phyloP scores from a whole-genome alignment of 2,888 invertebrate genomes.

The Lithophane ornitopus region DNA sequence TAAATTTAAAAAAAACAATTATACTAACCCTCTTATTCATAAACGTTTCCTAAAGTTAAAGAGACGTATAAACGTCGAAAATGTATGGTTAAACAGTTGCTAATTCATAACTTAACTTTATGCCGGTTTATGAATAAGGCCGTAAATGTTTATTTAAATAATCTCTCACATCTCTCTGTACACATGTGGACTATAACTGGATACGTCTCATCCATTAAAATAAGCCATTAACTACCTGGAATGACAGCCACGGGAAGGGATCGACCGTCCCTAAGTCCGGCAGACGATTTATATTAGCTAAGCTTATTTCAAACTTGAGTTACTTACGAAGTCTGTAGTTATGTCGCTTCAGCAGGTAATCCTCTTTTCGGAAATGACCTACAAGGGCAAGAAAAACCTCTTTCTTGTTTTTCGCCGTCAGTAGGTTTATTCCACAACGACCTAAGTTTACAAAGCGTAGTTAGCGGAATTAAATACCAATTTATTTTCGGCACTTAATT shows the following conservation, averaged over 20 bases:
- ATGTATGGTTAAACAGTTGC: no score
- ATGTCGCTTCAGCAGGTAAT: slow-evolving; percentile 38
- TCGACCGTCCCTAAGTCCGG: slow-evolving; percentile 1
- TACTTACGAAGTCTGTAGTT: slow-evolving; percentile 11
- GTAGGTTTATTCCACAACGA: slow-evolving; percentile 37
- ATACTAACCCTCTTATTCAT: no score
- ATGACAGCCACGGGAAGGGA: not conserved
- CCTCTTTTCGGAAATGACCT: slow-evolving; percentile 21
- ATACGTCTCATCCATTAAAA: slow-evolving; percentile 19
- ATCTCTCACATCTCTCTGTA: no score
- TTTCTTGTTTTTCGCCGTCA: slow-evolving; percentile 36
- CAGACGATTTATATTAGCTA: slow-evolving; percentile 20
- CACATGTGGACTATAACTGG: not conserved
- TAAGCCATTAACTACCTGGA: slow-evolving; percentile 18
- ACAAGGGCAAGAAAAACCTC: slow-evolving; percentile 14
- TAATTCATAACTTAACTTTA: no score
- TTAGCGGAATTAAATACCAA: not conserved
- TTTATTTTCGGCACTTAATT: not conserved
- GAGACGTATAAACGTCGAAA: no score
- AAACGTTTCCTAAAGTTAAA: no score
- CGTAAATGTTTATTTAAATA: no score
- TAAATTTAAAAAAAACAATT: no score
- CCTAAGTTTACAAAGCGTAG: not conserved
- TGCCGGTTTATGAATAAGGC: no score
- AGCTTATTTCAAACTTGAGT: slow-evolving; percentile 23